Conservation (phyloP, 1,140 invertebrate species). For the Plodia interpunctella region DNA sequence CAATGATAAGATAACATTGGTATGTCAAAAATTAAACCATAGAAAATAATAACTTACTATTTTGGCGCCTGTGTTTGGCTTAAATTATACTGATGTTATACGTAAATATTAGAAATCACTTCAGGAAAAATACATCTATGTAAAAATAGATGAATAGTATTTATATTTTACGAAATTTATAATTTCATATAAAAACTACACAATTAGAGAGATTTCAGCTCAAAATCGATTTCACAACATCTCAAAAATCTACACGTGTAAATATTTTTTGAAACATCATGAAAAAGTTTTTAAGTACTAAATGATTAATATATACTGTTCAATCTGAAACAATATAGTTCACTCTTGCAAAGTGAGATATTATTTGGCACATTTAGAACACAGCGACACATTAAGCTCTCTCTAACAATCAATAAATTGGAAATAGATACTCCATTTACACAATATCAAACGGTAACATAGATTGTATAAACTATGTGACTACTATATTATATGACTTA, state of each 20-base stretch:
- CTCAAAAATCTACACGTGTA: conserved; percentile 20
- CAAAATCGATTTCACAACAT: conserved; percentile 26
- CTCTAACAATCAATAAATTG: conserved; percentile 16
- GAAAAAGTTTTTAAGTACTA: conserved; percentile 40
- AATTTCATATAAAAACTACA: not conserved
- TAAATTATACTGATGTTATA: too few species aligned
- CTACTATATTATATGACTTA: not conserved
- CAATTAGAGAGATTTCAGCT: not conserved
- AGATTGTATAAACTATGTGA: not conserved
- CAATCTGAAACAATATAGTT: not conserved
- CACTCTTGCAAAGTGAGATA: not conserved
- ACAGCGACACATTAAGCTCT: conserved; percentile 41
- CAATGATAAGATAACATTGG: not conserved
- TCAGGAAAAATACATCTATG: conserved; percentile 45
- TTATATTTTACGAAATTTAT: not conserved
- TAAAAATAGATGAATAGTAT: conserved; percentile 40
- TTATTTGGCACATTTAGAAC: conserved; percentile 41
- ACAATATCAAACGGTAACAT: not conserved
- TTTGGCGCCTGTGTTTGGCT: too few species aligned
- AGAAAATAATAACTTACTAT: too few species aligned
- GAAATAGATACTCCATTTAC: not conserved
- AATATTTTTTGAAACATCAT: conserved; percentile 28
- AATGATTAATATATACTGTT: not conserved
- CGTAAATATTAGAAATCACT: conserved; percentile 19
- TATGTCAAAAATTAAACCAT: not conserved